Evolutionary conservation across 2,113 vertebrate species (phyloP).

Genomic region (Bubo bubo): DNA sequence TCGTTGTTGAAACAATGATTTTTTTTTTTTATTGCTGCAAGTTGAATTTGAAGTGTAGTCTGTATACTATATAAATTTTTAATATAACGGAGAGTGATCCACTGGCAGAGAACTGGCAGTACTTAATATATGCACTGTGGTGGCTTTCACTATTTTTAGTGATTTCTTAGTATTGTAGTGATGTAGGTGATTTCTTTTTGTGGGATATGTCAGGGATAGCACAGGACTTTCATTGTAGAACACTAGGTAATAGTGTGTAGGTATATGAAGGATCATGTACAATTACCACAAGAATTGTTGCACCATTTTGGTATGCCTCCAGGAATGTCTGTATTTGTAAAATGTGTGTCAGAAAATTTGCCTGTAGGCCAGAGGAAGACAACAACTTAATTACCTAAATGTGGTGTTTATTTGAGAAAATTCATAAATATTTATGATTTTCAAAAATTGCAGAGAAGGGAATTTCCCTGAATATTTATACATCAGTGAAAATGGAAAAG

Average conservation of each 20-base stretch:
- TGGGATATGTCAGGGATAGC: neutral
- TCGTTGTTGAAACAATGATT: neutral
- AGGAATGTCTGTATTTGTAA: neutral
- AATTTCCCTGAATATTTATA: neutral
- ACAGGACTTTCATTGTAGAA: neutral
- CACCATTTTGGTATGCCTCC: neutral
- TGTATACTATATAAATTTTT: neutral
- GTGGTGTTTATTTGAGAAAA: neutral
- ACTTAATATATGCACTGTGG: neutral
- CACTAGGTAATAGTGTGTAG: neutral
- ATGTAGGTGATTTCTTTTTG: neutral
- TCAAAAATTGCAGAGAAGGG: neutral
- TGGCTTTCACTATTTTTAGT: neutral
- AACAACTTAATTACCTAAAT: neutral
- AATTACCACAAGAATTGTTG: neutral
- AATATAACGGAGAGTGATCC: neutral
- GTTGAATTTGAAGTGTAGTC: neutral
- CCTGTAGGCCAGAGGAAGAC: neutral
- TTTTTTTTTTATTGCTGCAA: neutral
- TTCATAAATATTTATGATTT: neutral
- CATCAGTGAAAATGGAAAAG: neutral
- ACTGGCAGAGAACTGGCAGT: neutral
- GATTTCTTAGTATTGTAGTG: neutral
- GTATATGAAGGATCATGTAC: neutral
- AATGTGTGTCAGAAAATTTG: neutral